Percentiles rank a stretch among this genome's conserved stretches.
Conservation (phyloP, 2,113 vertebrate species). For the Struthidea cinerea region DNA sequence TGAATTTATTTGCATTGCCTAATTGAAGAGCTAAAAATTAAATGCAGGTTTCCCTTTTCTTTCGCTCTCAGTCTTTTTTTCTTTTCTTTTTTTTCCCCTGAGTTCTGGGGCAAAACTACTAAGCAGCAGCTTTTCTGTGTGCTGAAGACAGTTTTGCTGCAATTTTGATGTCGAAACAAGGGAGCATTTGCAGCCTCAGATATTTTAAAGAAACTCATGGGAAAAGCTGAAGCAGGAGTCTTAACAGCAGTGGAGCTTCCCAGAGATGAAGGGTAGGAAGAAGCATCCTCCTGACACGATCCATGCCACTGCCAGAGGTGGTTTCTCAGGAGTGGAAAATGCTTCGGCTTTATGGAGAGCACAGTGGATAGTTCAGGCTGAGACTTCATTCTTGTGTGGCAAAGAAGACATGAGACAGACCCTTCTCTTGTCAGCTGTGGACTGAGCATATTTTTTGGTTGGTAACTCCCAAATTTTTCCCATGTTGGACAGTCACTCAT, state of each 20-base stretch:
- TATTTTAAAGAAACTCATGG: background rate
- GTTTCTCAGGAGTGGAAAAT: background rate
- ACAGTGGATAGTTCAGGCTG: background rate
- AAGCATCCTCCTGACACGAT: background rate
- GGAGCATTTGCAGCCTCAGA: background rate
- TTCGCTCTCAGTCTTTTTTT: fast-evolving
- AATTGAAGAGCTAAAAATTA: background rate
- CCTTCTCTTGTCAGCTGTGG: background rate
- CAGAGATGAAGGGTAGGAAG: background rate
- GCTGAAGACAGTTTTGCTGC: background rate
- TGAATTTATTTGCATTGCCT: background rate
- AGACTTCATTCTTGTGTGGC: background rate
- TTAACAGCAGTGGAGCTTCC: background rate
- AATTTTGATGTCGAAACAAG: background rate
- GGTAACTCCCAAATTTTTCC: background rate
- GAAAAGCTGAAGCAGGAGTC: background rate
- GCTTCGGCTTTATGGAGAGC: background rate
- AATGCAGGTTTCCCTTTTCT: background rate
- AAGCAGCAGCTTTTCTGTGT: background rate
- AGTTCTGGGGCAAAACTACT: background rate
- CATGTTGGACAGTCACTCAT: background rate
- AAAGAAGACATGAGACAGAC: background rate
- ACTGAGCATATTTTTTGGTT: background rate
- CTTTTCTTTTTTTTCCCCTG: no score
- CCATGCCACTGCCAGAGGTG: background rate